Conservation (phyloP, 1,140 invertebrate genomes). For the Tribolium madens region DNA sequence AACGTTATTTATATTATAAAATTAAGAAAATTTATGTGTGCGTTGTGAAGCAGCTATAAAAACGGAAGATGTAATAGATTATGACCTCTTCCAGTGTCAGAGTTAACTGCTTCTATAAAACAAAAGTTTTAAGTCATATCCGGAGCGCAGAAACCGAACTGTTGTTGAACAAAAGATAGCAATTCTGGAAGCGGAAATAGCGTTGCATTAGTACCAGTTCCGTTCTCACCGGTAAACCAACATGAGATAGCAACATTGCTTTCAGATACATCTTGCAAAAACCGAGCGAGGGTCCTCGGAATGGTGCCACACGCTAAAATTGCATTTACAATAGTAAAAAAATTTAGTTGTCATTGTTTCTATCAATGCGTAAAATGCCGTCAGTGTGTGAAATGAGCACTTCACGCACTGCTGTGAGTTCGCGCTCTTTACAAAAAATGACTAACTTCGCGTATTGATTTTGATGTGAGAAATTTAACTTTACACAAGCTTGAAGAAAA, state of each 20-base stretch:
- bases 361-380: no score
- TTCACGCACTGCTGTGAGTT: no score
- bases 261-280: conserved; percentile 29
- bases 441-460: no score
- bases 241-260: conserved; percentile 27
- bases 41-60: neutral
- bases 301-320: neutral
- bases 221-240: conserved; percentile 43
- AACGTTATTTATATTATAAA: neutral
- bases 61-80: conserved; percentile 32
- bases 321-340: no score
- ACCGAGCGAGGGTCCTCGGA: neutral
- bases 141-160: conserved; percentile 39
- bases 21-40: conserved; percentile 9
- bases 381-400: no score
- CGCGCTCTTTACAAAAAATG: no score
- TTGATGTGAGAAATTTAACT: no score
- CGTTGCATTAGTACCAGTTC: conserved; percentile 44
- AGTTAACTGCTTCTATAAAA: conserved; percentile 38
- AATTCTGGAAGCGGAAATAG: conserved; percentile 41
- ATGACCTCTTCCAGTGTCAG: conserved; percentile 9
- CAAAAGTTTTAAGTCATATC: conserved; percentile 41
- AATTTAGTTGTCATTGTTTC: no score
- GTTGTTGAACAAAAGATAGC: conserved; percentile 42
- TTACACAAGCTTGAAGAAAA: no score